These are phyloP conservation scores for Calosoma granatense DNA, from an alignment of 1,140 invertebrate species.

Conservation along the genomic window DNA sequence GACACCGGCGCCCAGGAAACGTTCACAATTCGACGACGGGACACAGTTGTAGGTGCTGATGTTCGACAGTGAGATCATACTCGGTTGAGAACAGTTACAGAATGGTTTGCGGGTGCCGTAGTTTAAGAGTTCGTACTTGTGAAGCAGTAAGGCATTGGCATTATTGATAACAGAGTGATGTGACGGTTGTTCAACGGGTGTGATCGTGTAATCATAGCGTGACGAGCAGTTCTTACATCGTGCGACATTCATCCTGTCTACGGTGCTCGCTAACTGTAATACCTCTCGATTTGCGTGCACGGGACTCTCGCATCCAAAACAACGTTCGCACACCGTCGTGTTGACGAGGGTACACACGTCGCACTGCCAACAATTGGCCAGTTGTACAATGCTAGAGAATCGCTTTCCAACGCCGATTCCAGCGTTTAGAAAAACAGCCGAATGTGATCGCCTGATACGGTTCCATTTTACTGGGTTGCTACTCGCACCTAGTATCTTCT, in stretches of 20 bases:
- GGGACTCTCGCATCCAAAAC: neutral
- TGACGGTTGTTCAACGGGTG: slow-evolving; percentile 27
- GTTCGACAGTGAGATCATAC: slow-evolving; percentile 26
- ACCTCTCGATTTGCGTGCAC: neutral
- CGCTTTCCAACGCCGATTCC: neutral
- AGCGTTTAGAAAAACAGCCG: neutral
- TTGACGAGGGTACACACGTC: neutral
- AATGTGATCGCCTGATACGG: neutral
- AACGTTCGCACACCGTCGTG: neutral
- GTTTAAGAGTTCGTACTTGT: slow-evolving; percentile 26
- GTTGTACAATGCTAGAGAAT: neutral
- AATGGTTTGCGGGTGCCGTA: slow-evolving; percentile 12
- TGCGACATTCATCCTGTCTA: slow-evolving; percentile 5
- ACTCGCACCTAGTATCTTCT: neutral
- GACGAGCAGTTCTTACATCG: slow-evolving; percentile 27
- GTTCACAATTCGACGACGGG: neutral
- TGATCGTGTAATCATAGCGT: slow-evolving; percentile 18
- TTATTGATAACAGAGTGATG: neutral
- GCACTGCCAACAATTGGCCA: neutral
- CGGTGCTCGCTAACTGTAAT: neutral
- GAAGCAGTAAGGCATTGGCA: slow-evolving; percentile 13
- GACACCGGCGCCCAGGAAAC: slow-evolving; percentile 11
- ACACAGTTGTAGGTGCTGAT: slow-evolving; percentile 29
- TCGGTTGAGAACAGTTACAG: slow-evolving; percentile 17
- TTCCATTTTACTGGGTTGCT: neutral